Conservation (phyloP, 2,113 vertebrate species). For the Microcebus ravelobensis region DNA sequence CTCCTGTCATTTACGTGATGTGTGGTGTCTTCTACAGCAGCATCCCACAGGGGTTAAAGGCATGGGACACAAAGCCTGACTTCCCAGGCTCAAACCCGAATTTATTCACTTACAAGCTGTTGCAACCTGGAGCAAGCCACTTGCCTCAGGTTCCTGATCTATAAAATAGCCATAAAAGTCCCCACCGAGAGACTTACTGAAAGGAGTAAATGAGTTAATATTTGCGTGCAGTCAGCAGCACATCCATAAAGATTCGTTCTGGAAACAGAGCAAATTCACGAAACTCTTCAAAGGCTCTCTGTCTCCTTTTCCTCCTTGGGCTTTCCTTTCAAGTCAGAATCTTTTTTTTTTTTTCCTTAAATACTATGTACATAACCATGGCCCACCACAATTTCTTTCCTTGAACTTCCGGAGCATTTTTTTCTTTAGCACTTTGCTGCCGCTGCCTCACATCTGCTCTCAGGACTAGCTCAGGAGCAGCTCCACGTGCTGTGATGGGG, state of each 20-base stretch:
- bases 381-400: not conserved
- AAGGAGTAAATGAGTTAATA: not conserved
- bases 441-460: slow-evolving; percentile 62
- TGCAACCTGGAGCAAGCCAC: not conserved
- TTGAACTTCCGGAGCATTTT: not conserved
- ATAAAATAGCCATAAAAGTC: not conserved
- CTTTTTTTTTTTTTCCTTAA: not conserved
- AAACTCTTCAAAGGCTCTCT: slow-evolving; percentile 4
- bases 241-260: not conserved
- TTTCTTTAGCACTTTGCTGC: slow-evolving; percentile 36
- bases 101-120: not conserved
- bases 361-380: not conserved
- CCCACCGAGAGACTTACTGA: not conserved
- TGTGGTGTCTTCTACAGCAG: not conserved
- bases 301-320: not conserved
- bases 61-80: not conserved
- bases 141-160: not conserved
- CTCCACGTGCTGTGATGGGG: slow-evolving; percentile 45
- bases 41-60: not conserved
- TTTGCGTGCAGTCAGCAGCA: not conserved
- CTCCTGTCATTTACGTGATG: not conserved
- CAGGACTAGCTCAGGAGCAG: slow-evolving; percentile 49
- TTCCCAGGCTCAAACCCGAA: not conserved
- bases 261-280: not conserved
- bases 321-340: slow-evolving; percentile 50